Evolutionary conservation across 2,888 invertebrate species (phyloP).

Genomic region (Cantharis rufa): DNA sequence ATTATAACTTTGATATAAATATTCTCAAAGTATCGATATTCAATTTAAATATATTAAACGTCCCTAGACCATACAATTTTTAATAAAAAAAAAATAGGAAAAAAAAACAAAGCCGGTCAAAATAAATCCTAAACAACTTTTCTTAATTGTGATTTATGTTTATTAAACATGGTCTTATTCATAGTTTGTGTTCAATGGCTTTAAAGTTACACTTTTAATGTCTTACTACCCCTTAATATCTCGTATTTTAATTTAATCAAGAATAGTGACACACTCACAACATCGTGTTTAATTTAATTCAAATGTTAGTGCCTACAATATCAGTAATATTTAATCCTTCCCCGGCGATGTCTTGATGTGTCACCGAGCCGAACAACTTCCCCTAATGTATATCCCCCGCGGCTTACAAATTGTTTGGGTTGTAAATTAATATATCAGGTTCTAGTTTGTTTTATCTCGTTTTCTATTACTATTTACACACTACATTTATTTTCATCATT

Average conservation of each 20-base stretch:
- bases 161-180: neutral
- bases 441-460: slow-evolving; percentile 39
- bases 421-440: slow-evolving; percentile 51
- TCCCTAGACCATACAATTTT: neutral
- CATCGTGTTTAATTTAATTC: slow-evolving; percentile 54
- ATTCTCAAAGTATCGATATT: slow-evolving; percentile 1
- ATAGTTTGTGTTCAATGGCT: neutral
- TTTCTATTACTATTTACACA: neutral
- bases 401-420: slow-evolving; percentile 53
- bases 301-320: slow-evolving; percentile 45
- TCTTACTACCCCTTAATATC: slow-evolving; percentile 16
- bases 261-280: slow-evolving; percentile 48
- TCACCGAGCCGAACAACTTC: slow-evolving; percentile 42
- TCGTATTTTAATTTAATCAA: slow-evolving; percentile 51
- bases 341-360: slow-evolving; percentile 47
- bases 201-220: slow-evolving; percentile 6
- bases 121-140: neutral
- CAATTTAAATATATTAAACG: neutral
- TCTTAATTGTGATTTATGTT: slow-evolving; percentile 2
- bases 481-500: neutral
- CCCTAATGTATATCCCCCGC: slow-evolving; percentile 44
- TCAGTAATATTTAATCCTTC: slow-evolving; percentile 49
- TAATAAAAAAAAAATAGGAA: neutral
- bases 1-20: slow-evolving; percentile 1
- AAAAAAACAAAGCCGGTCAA: neutral